Conservation (phyloP, 2,888 invertebrate species). For the Globia sparganii region DNA sequence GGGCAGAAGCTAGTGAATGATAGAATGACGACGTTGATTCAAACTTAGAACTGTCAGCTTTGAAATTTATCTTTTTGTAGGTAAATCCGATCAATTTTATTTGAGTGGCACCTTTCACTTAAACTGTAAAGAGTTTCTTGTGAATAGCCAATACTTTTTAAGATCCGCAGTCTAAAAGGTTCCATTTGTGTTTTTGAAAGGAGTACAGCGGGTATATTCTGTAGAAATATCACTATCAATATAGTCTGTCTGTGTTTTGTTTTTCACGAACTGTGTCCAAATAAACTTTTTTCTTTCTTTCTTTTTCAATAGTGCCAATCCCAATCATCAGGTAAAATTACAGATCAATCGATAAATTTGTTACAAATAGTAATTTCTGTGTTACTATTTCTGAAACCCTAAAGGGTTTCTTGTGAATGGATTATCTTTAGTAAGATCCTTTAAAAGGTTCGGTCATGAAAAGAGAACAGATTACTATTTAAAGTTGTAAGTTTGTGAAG, state of each 20-base stretch:
- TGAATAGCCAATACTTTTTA: neutral
- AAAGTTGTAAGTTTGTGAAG: neutral
- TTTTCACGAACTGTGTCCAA: no score
- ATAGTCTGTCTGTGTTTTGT: no score
- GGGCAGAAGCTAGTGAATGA: no score
- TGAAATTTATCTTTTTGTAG: constrained; percentile 14
- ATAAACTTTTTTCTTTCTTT: no score
- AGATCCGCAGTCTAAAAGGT: neutral
- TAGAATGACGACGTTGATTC: neutral
- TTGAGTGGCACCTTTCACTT: neutral
- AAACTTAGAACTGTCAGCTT: constrained; percentile 9
- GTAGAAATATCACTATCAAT: no score
- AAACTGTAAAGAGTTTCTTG: neutral
- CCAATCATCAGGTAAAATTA: neutral
- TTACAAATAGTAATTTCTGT: no score
- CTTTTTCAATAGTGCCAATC: neutral
- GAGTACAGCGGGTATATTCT: neutral
- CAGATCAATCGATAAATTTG: neutral
- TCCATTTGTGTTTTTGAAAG: neutral
- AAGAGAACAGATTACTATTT: neutral
- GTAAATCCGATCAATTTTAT: neutral
- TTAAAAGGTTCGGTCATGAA: neutral
- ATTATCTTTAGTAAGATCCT: neutral
- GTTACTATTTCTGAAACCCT: neutral
- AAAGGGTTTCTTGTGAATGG: neutral